Evolutionary conservation across 2,797 vertebrate species (phyloP), one percentile per base, ranked within the genome.

Genomic region (Vireo griseus): DNA sequence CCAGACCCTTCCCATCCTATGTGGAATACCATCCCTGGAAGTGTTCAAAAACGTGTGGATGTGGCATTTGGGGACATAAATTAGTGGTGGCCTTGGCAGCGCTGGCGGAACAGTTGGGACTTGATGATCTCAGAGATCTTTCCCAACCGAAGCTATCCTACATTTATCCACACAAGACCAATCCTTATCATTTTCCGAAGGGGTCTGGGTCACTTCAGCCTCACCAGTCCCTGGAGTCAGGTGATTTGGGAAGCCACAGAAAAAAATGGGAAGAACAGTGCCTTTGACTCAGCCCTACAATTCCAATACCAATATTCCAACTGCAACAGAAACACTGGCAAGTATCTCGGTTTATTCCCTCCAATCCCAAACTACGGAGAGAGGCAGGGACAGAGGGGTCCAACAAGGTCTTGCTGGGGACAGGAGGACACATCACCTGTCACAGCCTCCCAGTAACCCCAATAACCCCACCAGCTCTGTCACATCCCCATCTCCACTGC

Each of bases 211-310:
- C 50, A 57, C 37, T 55, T 63, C 31, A 71, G 29, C 5, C 20
- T 47, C 2, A 0, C 24, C 62, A 59, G 12, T 3, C 13, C 16
- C 29, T 0, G 1, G 10, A n/a, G 29, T 11, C 40, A 55, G 25
- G 13, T 13, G 12, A 71, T 52, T 57, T 50, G 42, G 65, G 50
- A 51, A 86, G 33, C 13, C 48, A 47, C 0, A 10, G 85, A 25
- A 65, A 73, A 45, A 2, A 71, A 31, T 0, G 0, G 33, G 45
- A 66, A 79, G 20, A 65, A 25, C 11, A 0, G 0, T 6, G 13
- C 7, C n/a, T 65, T 79, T 65, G 44, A 8, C 33, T 45, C 14
- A 66, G 9, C 25, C 48, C 54, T 17, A 45, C 26, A 31, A 40
- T n/a, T 65, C 66, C 40, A 79, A n/a, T 3, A 37, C 7, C 19